phyloP scores from a whole-genome alignment of 2,113 vertebrate species.

The Atrichornis clamosus region DNA sequence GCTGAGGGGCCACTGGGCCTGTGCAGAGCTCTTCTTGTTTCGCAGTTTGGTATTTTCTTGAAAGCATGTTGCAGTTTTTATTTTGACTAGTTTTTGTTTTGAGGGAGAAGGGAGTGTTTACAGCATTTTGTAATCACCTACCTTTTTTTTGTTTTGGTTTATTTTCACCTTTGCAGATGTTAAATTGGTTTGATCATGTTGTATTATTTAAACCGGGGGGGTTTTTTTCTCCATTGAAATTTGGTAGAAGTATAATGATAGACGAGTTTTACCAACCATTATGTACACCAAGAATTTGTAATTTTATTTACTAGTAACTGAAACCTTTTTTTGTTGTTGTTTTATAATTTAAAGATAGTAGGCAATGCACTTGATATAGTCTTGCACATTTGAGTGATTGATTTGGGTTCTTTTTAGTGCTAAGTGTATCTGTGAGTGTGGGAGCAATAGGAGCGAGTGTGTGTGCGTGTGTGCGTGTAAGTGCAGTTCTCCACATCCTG shows the following conservation, averaged over 20 bases:
- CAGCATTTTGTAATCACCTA: constrained; percentile 62
- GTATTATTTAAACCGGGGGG: constrained; percentile 63
- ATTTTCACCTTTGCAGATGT: constrained; percentile 69
- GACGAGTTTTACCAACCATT: constrained; percentile 63
- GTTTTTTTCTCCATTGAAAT: constrained; percentile 29
- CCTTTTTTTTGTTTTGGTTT: constrained; percentile 60
- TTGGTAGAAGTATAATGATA: constrained; percentile 41
- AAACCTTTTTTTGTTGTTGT: constrained; percentile 63
- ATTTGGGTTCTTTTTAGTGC: constrained; percentile 58
- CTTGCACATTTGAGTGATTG: constrained; percentile 65
- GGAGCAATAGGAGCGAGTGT: constrained; percentile 17
- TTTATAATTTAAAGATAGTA: constrained; percentile 68
- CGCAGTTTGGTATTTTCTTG: constrained; percentile 64
- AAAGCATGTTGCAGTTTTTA: constrained; percentile 73
- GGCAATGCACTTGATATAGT: constrained; percentile 69
- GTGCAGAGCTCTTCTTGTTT: constrained; percentile 48
- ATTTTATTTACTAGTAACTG: constrained; percentile 61
- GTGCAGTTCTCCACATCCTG: constrained; percentile 48
- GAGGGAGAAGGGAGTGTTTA: constrained; percentile 68
- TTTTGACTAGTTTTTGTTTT: constrained; percentile 44
- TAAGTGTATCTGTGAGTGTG: constrained; percentile 25
- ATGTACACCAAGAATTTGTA: constrained; percentile 63
- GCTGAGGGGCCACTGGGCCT: constrained; percentile 30
- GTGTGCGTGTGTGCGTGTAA: not conserved
- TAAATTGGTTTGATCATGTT: constrained; percentile 64